A percentile compares a stretch with the other conserved stretches of the same genome.
Evolutionary conservation across 2,888 invertebrate genomes (phyloP).

Genomic region (Yponomeuta sedellus): DNA sequence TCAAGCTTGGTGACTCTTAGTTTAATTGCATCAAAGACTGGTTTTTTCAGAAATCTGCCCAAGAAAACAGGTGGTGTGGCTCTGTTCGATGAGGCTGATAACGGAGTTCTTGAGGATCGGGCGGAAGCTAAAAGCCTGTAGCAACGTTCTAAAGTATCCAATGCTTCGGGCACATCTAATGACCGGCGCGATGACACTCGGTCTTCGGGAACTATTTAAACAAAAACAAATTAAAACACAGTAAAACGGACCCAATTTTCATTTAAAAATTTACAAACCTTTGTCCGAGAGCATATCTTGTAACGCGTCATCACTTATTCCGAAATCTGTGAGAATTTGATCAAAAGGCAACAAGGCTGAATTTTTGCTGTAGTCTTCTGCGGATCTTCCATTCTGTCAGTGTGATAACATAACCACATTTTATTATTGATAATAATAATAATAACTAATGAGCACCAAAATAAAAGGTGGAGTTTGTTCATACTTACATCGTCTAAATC

Average conservation of each 20-base stretch:
- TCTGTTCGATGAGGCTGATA: conserved; percentile 77
- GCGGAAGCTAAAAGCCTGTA: conserved; percentile 82
- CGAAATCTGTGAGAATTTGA: conserved; percentile 81
- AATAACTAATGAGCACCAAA: neutral
- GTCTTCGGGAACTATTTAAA: conserved; percentile 82
- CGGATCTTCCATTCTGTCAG: conserved; percentile 83
- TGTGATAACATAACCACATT: no score
- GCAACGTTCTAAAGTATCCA: conserved; percentile 85
- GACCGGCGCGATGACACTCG: conserved; percentile 83
- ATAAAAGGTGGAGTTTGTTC: conserved; percentile 32
- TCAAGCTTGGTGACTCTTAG: conserved; percentile 86
- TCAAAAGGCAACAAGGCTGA: conserved; percentile 81
- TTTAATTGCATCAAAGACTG: conserved; percentile 85
- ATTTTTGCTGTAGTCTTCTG: conserved; percentile 86
- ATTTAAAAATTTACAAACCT: conserved; percentile 73
- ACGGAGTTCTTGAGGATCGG: conserved; percentile 71
- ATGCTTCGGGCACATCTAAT: conserved; percentile 81
- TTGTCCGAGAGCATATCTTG: conserved; percentile 85
- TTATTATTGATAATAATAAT: neutral
- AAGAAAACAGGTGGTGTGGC: conserved; percentile 75
- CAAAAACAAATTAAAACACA: conserved; percentile 22
- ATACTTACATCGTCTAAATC: conserved; percentile 86
- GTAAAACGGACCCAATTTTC: neutral
- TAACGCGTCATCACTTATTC: conserved; percentile 80
- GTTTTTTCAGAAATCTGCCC: conserved; percentile 84